Base-by-base conservation (phyloP, 2,113 vertebrate species). In the Paraplagusia blochii region DNA sequence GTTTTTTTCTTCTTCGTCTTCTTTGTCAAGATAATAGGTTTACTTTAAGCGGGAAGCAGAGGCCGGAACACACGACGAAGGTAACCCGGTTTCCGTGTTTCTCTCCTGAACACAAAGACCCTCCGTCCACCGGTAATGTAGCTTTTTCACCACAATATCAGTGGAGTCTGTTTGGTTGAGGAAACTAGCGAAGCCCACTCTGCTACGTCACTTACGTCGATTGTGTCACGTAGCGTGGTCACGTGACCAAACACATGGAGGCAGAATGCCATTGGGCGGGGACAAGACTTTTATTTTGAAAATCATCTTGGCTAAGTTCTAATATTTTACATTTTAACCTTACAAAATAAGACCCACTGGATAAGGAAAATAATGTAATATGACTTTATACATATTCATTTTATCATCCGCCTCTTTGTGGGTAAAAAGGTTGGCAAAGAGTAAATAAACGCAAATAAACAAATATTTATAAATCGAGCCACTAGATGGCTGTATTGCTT, bases 191-290 rank as follows among this genome's bases (percentile, higher is more conserved):
- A 72, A 83, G 76, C 74, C 76, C 58, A 71, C 76, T 34, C 17
- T 51, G 55, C 60, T 61, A 87, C 87, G 85, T 84, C 85, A 85
- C 60, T 52, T 50, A 69, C 63, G 68, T 80, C 71, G 52, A 1
- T 45, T 2, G 62, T 53, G 3, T 48, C 38, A 74, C 86, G 84
- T 78, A 80, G 34, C 66, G 65, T 51, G 62, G 75, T 88, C 88
- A 90, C 76, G 11, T 89, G 89, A 88, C 67, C 76, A 80, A 84
- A 83, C 89, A 87, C 84, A 87, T 78, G 84, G 72, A 19, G 46
- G 53, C 46, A 29, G 22, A 29, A 6, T 29, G 22, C 22, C 22
- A 29, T 2, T 29, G 38, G 4, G 38, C 4, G 38, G 38, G 13
- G 1, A 11, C 77, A 29, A 29, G 6, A 63, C 80, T 84, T 82